Evolutionary conservation across 2,888 invertebrate species (phyloP), one percentile per base, ranked within the genome.

Genomic region (Dryomyza anilis): DNA sequence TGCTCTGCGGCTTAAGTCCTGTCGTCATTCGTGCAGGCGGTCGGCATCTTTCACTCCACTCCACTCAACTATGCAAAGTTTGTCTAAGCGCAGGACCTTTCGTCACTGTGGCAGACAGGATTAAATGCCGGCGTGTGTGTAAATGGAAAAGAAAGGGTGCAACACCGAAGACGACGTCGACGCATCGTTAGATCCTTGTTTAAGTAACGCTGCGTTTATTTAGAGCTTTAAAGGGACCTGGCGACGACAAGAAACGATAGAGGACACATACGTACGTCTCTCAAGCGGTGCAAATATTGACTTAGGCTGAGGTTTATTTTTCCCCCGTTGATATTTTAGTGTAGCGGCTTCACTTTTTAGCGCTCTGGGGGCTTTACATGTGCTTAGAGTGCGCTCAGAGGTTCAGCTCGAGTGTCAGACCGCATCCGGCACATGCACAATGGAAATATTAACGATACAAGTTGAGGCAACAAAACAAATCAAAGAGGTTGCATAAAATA

Each of bases 61-160:
- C 21, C 21, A 58, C 29, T 46, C 46, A 46, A 58, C 58, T 45
- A 43, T 58, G 58, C 45, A 58, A 58, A 58, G 45, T 58, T 58
- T 58, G 58, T 45, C 29, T 29, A 45, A 45, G 29, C 19, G 21
- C 6, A 45, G 27, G 58, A 46, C 58, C 58, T 58, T 58, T 58
- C 58, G 45, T 45, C 58, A 58, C 58, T 58, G 14, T 29, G 45
- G n/a, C 30, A 27, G 27, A 45, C 12, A 45, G 27, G 46, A 46
- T 45, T 58, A 29, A 58, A 46, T 58, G 29, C 30, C 58, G 16
- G 27, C 46, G n/a, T n/a, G n/a, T n/a, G n/a, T n/a, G n/a, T 58
- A 58, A 58, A 46, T 45, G 16, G 12, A 16, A 21, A 58, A 27
- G 21, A 58, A 58, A 46, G 58, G 58, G 45, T 58, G 45, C 39